Percentiles rank a stretch among this genome's conserved stretches.
These are phyloP conservation scores for Liposcelis brunnea DNA, from an alignment of 2,888 invertebrate species.

Conservation along the genomic window DNA sequence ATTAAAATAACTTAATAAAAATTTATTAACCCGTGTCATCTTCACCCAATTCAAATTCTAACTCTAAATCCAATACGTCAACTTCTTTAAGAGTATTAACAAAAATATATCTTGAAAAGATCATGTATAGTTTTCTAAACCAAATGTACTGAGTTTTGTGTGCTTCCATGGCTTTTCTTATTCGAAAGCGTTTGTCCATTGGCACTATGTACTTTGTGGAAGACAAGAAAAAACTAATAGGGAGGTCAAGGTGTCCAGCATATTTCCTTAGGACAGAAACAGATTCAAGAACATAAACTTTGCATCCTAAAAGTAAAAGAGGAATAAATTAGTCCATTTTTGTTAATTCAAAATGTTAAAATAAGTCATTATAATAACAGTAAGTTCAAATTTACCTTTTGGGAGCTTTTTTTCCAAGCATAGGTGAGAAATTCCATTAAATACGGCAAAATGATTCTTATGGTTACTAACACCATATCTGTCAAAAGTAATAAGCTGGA, in stretches of 20 bases:
- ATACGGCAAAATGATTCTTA: conserved; percentile 75
- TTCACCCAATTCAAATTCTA: too few relatives aligned
- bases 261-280: conserved; percentile 78
- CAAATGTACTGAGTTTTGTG: conserved; percentile 89
- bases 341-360: too few relatives aligned
- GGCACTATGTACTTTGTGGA: conserved; percentile 42
- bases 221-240: conserved; percentile 59
- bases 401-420: conserved; percentile 50
- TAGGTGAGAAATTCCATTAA: conserved; percentile 29
- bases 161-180: conserved; percentile 63
- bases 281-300: conserved; percentile 67
- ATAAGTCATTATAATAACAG: too few relatives aligned
- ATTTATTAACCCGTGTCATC: too few relatives aligned
- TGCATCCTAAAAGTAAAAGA: conserved; percentile 45
- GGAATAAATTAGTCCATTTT: conserved; percentile 7
- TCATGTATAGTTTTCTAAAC: conserved; percentile 80
- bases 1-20: too few relatives aligned
- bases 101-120: conserved; percentile 77
- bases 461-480: conserved; percentile 84
- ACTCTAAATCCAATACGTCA: conserved; percentile 44
- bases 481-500: conserved; percentile 75
- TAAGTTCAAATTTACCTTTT: too few relatives aligned
- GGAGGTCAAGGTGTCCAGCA: conserved; percentile 63
- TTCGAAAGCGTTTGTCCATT: conserved; percentile 37
- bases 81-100: conserved; percentile 73